Percentiles rank a stretch among this genome's conserved stretches.
phyloP scores from a whole-genome alignment of 1,140 invertebrate species.

The Charaxes varanes region DNA sequence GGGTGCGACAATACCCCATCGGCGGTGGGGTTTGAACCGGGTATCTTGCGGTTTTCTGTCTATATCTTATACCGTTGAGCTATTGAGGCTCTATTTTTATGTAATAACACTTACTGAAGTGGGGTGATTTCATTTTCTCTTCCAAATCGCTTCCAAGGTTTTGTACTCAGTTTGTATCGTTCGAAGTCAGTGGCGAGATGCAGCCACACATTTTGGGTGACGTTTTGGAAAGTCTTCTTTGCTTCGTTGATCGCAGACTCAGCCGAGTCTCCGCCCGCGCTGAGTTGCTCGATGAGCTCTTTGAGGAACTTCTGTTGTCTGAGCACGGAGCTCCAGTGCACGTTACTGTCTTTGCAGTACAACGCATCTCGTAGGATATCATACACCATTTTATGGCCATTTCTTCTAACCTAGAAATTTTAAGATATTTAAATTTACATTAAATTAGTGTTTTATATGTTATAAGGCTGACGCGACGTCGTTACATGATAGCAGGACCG shows the following conservation, averaged over 20 bases:
- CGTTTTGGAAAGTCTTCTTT: conserved; percentile 74
- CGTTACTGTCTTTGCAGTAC: conserved; percentile 81
- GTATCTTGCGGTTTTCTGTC: too few relatives aligned
- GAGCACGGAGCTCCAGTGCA: conserved; percentile 80
- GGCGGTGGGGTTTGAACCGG: too few relatives aligned
- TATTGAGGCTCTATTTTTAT: too few relatives aligned
- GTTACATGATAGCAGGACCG: too few relatives aligned
- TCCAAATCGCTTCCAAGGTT: conserved; percentile 74
- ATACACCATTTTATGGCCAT: conserved; percentile 57
- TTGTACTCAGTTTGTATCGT: conserved; percentile 64
- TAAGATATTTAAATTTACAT: too few relatives aligned
- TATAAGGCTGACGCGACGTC: too few relatives aligned
- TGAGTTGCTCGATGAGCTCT: conserved; percentile 76
- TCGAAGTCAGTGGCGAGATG: conserved; percentile 84
- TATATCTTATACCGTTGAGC: too few relatives aligned
- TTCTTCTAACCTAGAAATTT: conserved; percentile 50
- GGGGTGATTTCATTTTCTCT: conserved; percentile 36
- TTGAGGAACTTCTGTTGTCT: conserved; percentile 86
- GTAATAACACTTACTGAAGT: conserved; percentile 30
- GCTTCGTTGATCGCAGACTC: conserved; percentile 77
- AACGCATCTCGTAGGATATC: conserved; percentile 49
- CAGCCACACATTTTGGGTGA: conserved; percentile 78
- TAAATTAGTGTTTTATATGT: not conserved
- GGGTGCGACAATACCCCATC: too few relatives aligned
- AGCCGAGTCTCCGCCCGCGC: conserved; percentile 69